Conservation (phyloP, 2,113 vertebrate genomes). For the Bubo bubo region DNA sequence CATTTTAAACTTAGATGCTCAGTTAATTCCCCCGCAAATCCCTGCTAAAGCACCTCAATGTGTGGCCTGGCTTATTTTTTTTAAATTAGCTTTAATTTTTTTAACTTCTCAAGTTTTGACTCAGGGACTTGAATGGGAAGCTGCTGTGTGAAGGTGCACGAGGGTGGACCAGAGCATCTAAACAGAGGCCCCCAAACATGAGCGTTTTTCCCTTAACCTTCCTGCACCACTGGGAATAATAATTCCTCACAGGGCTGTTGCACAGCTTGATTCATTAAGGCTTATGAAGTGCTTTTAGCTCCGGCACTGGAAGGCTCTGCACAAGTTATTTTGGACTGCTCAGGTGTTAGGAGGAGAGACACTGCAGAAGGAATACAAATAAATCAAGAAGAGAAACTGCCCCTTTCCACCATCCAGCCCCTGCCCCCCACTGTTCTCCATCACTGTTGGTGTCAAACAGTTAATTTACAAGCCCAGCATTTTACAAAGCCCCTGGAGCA, state of each 20-base stretch:
- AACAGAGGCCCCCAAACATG: not conserved
- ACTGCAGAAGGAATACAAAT: slow-evolving; percentile 25
- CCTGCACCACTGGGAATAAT: slow-evolving; percentile 7
- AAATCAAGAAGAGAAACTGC: slow-evolving; percentile 45
- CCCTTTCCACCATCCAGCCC: slow-evolving; percentile 15
- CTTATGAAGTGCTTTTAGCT: slow-evolving; percentile 60
- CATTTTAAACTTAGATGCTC: not conserved
- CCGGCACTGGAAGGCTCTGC: not conserved
- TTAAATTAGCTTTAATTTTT: not conserved
- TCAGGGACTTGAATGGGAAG: not conserved
- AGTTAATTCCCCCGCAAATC: not conserved
- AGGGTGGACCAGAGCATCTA: not conserved
- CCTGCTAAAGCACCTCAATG: not conserved
- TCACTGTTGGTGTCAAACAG: slow-evolving; percentile 59
- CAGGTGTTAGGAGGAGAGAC: slow-evolving; percentile 43
- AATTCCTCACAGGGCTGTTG: slow-evolving; percentile 3
- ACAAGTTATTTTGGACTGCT: slow-evolving; percentile 52
- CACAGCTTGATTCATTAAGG: slow-evolving; percentile 66
- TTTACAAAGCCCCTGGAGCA: slow-evolving; percentile 50
- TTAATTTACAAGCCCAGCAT: slow-evolving; percentile 60
- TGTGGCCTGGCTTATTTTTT: not conserved
- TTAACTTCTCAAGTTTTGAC: not conserved
- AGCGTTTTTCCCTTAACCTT: not conserved
- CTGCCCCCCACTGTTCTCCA: slow-evolving; percentile 17
- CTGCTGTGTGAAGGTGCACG: not conserved